Conservation (phyloP, 2,113 vertebrate genomes). For the Cyanistes caeruleus region DNA sequence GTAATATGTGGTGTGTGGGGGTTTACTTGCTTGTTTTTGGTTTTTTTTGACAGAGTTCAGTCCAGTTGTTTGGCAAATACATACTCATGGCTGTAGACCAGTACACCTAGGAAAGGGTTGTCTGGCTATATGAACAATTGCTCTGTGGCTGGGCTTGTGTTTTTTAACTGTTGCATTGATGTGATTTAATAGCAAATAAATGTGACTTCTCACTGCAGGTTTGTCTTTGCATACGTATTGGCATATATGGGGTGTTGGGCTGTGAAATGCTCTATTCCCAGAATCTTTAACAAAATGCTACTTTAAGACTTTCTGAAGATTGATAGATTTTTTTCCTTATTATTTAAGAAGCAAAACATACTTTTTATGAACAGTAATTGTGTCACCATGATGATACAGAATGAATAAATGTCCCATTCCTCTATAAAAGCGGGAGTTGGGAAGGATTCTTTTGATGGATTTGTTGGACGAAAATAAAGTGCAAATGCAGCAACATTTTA, state of each 20-base stretch:
- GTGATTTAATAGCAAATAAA: not conserved
- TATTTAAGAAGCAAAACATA: not conserved
- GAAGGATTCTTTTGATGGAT: not conserved
- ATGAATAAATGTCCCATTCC: not conserved
- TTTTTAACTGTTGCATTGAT: not conserved
- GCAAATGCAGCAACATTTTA: not conserved
- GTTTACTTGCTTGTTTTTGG: not conserved
- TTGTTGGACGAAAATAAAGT: not conserved
- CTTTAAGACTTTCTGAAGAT: not conserved
- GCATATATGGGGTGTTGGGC: not conserved
- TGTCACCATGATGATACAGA: not conserved
- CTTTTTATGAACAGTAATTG: not conserved
- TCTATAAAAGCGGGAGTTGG: accelerated
- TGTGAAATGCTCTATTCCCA: not conserved
- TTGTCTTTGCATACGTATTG: not conserved
- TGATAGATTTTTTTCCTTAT: not conserved
- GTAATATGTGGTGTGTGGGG: too few species aligned
- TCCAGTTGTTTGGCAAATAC: not conserved
- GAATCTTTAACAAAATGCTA: not conserved
- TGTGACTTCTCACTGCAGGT: not conserved
- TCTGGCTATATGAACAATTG: not conserved
- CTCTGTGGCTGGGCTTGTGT: not conserved
- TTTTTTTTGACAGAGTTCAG: not conserved
- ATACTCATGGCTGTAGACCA: not conserved
- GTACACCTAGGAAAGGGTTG: not conserved